phyloP scores from a whole-genome alignment of 37 sponge, comb jelly and placozoan species.

The Aplysina aerophoba region DNA sequence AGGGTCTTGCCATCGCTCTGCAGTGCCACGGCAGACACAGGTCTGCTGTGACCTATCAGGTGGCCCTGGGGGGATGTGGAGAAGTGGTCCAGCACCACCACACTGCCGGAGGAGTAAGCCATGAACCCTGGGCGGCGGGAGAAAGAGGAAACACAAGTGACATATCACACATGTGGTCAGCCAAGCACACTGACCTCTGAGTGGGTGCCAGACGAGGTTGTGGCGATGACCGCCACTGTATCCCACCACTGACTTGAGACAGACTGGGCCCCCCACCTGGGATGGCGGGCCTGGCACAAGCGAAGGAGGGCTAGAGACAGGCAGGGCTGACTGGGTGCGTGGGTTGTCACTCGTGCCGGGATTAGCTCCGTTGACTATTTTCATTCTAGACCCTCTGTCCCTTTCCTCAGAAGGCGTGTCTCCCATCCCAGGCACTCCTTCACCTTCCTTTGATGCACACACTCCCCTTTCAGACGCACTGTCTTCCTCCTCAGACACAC shows the following conservation, averaged over 20 bases:
- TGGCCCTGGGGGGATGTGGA: constrained; percentile 55
- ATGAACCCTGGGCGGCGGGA: constrained; percentile 56
- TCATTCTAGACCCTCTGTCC: too few species aligned
- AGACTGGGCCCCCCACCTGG: not conserved
- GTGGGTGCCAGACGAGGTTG: constrained; percentile 80
- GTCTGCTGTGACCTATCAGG: constrained; percentile 70
- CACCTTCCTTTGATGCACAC: not conserved
- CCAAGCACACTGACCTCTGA: constrained; percentile 51
- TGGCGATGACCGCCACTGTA: constrained; percentile 43
- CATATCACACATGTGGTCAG: not conserved
- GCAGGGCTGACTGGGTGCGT: not conserved
- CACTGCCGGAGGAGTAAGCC: constrained; percentile 74
- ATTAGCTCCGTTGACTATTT: too few species aligned
- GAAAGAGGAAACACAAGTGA: not conserved
- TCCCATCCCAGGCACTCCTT: too few species aligned
- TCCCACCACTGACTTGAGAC: constrained; percentile 59
- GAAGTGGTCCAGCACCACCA: constrained; percentile 77
- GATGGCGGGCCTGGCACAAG: not conserved
- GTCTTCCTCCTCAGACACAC: not conserved
- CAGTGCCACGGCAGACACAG: constrained; percentile 72
- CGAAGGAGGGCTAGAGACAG: not conserved
- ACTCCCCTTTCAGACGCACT: not conserved
- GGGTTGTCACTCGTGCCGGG: not conserved
- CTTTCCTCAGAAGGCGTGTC: not conserved
- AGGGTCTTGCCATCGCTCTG: constrained; percentile 46